Base-by-base conservation (phyloP, 1,140 invertebrate genomes). In the Lasioglossum albipes region DNA sequence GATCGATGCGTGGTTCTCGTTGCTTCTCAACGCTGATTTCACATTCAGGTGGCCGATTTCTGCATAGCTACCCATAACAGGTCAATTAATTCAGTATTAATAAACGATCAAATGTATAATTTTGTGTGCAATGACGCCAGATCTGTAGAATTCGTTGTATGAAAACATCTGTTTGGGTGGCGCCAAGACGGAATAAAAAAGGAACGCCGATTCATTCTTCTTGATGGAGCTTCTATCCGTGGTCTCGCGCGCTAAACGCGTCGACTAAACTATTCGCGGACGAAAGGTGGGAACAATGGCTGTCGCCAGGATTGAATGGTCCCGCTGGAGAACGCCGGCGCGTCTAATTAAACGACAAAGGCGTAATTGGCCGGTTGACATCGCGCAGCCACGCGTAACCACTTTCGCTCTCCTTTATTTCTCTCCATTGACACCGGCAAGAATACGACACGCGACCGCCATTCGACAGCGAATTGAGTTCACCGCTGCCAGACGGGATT, bases 321-420 rank as follows among this genome's bases (percentile, higher is more conserved):
- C n/a, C 6, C 42, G 54, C 45, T 12, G 27, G 22, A 16, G 49
- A 71, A 70, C 27, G n/a, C n/a, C 10, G 36, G n/a, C 62, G 49
- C 16, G 61, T 67, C 59, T 75, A 62, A 80, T 75, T 42, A 62
- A 68, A 68, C 9, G 59, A 80, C 72, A 80, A 75, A 68, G 54
- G 54, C 57, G 27, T 68, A 68, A 80, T 62, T 62, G 78, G 62
- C 64, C 67, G 22, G 78, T 68, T 68, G 72, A 80, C 72, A 68
- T 54, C 31, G 72, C 13, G 22, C 78, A 61, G 12, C 72, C 41
- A 59, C 72, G 78, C 78, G 78, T 80, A 75, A 80, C 78, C 78
- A 80, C 72, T 80, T 75, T 75, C 72, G 22, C 61, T 75, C 78
- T 80, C 42, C 72, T 65, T 80, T 80, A 49, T 75, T 80, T 80